Conservation (phyloP, 1,140 invertebrate species). For the Aphelinus atriplicis region DNA sequence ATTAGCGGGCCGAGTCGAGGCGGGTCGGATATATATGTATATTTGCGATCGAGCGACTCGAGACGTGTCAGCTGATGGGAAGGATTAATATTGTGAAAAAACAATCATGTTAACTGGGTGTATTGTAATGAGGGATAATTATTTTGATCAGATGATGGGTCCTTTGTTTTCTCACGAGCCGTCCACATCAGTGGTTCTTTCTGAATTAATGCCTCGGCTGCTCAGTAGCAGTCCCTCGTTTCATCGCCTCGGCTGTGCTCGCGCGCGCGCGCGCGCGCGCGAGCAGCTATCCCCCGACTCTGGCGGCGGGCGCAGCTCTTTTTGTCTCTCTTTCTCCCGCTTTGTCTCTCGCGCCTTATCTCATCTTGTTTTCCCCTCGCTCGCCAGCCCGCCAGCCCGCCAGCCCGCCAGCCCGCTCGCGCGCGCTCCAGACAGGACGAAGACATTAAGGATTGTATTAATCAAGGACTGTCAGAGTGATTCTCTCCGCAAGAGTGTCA, state of each 20-base stretch:
- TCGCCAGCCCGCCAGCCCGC: too few species aligned
- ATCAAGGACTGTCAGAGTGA: conserved; percentile 63
- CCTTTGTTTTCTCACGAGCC: conserved; percentile 31
- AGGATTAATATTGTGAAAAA: too few species aligned
- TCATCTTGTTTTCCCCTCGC: conserved; percentile 12
- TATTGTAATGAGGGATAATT: too few species aligned
- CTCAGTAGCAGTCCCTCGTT: not conserved
- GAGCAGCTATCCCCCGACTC: too few species aligned
- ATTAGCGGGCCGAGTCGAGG: too few species aligned
- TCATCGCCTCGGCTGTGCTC: not conserved
- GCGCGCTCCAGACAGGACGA: conserved; percentile 42
- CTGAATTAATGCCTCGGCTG: not conserved
- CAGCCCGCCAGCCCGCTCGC: conserved; percentile 1
- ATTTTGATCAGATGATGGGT: conserved; percentile 28
- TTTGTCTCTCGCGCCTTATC: conserved; percentile 9
- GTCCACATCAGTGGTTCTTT: not conserved
- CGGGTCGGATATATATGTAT: too few species aligned
- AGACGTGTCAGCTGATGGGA: too few species aligned
- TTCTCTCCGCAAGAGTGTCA: conserved; percentile 47
- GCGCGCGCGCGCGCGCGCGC: too few species aligned
- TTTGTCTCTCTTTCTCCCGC: conserved; percentile 10
- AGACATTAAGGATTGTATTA: conserved; percentile 65
- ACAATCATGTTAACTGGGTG: too few species aligned
- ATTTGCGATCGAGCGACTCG: too few species aligned
- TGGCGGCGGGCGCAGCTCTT: not conserved